Evolutionary conservation across 2,888 invertebrate genomes (phyloP).

Genomic region (Adelphocoris suturalis): DNA sequence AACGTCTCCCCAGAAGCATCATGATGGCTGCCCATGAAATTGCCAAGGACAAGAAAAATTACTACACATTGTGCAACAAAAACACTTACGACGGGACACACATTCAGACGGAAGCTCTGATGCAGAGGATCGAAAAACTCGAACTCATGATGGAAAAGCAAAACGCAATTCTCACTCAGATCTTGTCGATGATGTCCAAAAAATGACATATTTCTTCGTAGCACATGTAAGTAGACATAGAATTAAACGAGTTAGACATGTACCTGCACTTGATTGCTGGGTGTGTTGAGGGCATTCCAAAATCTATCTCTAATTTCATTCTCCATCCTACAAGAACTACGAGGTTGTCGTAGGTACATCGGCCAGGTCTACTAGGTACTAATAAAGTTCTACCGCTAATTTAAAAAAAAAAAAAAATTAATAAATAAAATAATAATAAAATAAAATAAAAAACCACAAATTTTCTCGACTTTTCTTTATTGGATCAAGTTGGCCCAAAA

Average conservation of each 20-base stretch:
- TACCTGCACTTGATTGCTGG: not conserved
- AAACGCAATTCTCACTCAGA: constrained; percentile 63
- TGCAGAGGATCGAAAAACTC: constrained; percentile 71
- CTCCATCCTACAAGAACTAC: too few relatives aligned
- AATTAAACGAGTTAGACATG: too few relatives aligned
- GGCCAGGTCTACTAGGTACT: too few relatives aligned
- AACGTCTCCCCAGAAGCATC: constrained; percentile 88
- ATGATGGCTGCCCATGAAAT: constrained; percentile 90
- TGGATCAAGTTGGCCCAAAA: too few relatives aligned
- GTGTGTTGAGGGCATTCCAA: not conserved
- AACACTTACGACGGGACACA: constrained; percentile 57
- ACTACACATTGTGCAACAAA: constrained; percentile 74
- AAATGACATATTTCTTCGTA: constrained; percentile 38
- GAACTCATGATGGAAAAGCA: constrained; percentile 73
- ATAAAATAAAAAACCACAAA: too few relatives aligned
- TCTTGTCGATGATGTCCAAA: constrained; percentile 29
- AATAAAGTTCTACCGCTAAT: too few relatives aligned
- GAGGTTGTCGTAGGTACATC: too few relatives aligned
- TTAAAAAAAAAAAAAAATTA: too few relatives aligned
- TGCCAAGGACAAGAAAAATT: constrained; percentile 81
- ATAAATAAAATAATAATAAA: too few relatives aligned
- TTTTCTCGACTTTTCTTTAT: too few relatives aligned
- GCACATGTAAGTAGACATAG: not conserved
- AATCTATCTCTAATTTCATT: not conserved
- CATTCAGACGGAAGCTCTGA: constrained; percentile 63